A percentile compares a stretch with the other conserved stretches of the same genome.
These are phyloP conservation scores for Larimichthys polyactis DNA, from an alignment of 2,113 vertebrate species.

Conservation along the genomic window DNA sequence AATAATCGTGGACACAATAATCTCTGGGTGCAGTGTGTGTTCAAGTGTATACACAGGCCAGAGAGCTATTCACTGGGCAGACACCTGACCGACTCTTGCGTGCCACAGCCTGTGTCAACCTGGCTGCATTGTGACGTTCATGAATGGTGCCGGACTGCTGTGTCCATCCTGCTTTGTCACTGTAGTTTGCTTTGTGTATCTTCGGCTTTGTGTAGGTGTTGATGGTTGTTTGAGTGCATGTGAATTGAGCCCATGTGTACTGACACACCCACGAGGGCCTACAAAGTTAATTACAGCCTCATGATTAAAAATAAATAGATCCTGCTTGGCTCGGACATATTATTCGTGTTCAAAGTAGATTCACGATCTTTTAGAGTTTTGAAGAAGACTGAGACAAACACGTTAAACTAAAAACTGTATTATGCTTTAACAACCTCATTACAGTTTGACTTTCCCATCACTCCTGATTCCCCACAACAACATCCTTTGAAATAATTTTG, in stretches of 20 bases:
- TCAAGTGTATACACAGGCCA: background rate
- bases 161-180: slow-evolving; percentile 48
- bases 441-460: background rate
- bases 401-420: background rate
- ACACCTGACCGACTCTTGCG: slow-evolving; percentile 8
- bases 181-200: slow-evolving; percentile 59
- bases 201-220: slow-evolving; percentile 40
- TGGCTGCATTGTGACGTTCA: slow-evolving; percentile 53
- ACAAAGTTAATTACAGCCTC: slow-evolving; percentile 46
- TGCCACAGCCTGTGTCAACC: slow-evolving; percentile 42
- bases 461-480: background rate
- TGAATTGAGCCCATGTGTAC: slow-evolving; percentile 32
- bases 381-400: background rate
- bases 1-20: background rate
- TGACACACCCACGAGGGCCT: slow-evolving; percentile 13
- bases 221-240: slow-evolving; percentile 31
- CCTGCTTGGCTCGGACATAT: background rate
- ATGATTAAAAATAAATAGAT: slow-evolving; percentile 44
- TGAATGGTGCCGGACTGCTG: slow-evolving; percentile 44
- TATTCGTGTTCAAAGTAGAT: slow-evolving; percentile 1
- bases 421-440: background rate
- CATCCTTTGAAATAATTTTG: slow-evolving; percentile 29
- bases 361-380: background rate
- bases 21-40: slow-evolving; percentile 10
- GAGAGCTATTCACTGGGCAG: background rate